Evolutionary conservation across 2,888 invertebrate species (phyloP).

Genomic region (Eupithecia abbreviata): DNA sequence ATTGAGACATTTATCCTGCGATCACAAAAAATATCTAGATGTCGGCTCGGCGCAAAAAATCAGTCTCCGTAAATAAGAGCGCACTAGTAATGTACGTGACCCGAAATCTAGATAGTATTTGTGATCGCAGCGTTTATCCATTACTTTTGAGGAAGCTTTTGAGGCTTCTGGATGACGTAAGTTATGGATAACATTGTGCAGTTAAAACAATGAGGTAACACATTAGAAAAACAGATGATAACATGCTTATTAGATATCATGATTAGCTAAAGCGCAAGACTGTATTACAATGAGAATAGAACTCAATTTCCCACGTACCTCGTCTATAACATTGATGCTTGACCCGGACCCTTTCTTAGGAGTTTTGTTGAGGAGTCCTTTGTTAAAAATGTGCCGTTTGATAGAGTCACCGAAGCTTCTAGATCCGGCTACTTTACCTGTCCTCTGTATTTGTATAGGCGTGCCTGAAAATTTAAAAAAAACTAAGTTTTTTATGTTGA

Average conservation of each 20-base stretch:
- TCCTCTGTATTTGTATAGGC: slow-evolving; percentile 87
- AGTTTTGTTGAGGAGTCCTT: slow-evolving; percentile 83
- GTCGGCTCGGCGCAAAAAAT: too few species aligned
- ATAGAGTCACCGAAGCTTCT: slow-evolving; percentile 92
- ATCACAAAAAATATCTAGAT: too few species aligned
- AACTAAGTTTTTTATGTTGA: neutral
- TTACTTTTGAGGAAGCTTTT: neutral
- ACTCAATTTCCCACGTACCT: slow-evolving; percentile 56
- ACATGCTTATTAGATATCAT: slow-evolving; percentile 41
- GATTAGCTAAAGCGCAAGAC: slow-evolving; percentile 38
- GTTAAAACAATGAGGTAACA: slow-evolving; percentile 6
- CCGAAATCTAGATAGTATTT: too few species aligned
- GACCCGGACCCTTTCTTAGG: slow-evolving; percentile 79
- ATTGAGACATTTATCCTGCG: neutral
- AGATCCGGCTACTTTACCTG: slow-evolving; percentile 84
- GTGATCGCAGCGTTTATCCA: neutral
- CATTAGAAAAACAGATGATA: slow-evolving; percentile 4
- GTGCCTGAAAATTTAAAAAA: slow-evolving; percentile 81
- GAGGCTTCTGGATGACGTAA: neutral
- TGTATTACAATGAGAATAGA: slow-evolving; percentile 12
- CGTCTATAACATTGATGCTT: slow-evolving; percentile 69
- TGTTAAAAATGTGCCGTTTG: slow-evolving; percentile 93
- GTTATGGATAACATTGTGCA: neutral
- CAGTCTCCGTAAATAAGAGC: too few species aligned
- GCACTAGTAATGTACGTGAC: too few species aligned